Evolutionary conservation across 2,797 vertebrate genomes (phyloP).

Genomic region (Rhinoraja longicauda): DNA sequence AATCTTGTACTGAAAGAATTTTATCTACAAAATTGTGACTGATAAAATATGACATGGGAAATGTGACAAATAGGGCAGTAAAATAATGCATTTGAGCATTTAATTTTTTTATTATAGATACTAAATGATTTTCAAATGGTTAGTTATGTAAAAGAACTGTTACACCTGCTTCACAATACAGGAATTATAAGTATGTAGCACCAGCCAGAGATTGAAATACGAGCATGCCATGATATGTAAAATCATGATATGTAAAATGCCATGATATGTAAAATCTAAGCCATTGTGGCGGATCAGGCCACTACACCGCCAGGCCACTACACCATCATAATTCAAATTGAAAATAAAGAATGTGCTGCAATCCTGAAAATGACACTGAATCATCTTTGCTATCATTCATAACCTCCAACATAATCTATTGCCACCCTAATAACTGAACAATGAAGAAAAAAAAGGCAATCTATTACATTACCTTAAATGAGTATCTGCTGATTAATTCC

Average conservation of each 20-base stretch:
- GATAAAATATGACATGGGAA: not conserved
- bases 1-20: too few species aligned
- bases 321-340: not conserved
- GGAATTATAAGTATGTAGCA: not conserved
- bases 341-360: not conserved
- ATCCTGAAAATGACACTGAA: not conserved
- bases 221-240: not conserved
- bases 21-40: too few species aligned
- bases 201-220: not conserved
- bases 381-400: constrained; percentile 45
- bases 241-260: too few species aligned
- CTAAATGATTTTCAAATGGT: not conserved
- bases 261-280: too few species aligned
- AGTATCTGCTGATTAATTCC: constrained; percentile 70
- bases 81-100: not conserved
- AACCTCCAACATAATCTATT: constrained; percentile 49
- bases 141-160: not conserved
- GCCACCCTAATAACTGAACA: constrained; percentile 58
- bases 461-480: constrained; percentile 72
- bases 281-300: too few species aligned
- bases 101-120: not conserved
- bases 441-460: constrained; percentile 64
- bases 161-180: not conserved
- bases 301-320: too few species aligned
- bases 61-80: not conserved